phyloP scores from a whole-genome alignment of 1,140 invertebrate species.

The Nephila pilipes region DNA sequence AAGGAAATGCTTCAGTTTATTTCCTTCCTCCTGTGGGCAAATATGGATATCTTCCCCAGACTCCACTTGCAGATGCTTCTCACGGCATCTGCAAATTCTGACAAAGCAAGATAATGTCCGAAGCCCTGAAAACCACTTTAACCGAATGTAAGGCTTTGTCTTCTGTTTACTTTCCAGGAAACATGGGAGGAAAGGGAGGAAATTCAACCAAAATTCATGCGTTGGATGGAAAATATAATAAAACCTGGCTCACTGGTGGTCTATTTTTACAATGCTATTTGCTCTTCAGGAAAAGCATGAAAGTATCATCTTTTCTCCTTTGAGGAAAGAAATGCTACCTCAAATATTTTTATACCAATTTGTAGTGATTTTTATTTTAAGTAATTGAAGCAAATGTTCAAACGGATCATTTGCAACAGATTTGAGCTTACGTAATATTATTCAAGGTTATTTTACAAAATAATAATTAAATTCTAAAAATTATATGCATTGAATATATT shows the following conservation, averaged over 20 bases:
- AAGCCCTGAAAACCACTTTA: constrained; percentile 70
- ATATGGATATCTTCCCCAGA: constrained; percentile 40
- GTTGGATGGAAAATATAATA: constrained; percentile 51
- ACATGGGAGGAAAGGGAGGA: background rate
- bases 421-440: no score
- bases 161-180: background rate
- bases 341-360: background rate
- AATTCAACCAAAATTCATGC: constrained; percentile 47
- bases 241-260: constrained; percentile 7
- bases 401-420: no score
- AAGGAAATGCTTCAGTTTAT: no score
- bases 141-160: constrained; percentile 58
- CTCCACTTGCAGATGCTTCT: background rate
- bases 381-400: background rate
- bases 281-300: background rate
- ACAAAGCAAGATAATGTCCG: constrained; percentile 24
- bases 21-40: background rate
- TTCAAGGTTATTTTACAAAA: no score
- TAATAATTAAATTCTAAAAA: no score
- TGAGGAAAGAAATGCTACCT: background rate
- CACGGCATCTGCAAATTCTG: constrained; percentile 50
- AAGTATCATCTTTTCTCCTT: background rate
- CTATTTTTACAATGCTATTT: constrained; percentile 18
- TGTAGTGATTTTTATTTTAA: background rate
- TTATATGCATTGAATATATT: no score